Percentiles rank a stretch among this genome's conserved stretches.
Evolutionary conservation across 2,888 invertebrate species (phyloP).

Genomic region (Coecobrya sp.): DNA sequence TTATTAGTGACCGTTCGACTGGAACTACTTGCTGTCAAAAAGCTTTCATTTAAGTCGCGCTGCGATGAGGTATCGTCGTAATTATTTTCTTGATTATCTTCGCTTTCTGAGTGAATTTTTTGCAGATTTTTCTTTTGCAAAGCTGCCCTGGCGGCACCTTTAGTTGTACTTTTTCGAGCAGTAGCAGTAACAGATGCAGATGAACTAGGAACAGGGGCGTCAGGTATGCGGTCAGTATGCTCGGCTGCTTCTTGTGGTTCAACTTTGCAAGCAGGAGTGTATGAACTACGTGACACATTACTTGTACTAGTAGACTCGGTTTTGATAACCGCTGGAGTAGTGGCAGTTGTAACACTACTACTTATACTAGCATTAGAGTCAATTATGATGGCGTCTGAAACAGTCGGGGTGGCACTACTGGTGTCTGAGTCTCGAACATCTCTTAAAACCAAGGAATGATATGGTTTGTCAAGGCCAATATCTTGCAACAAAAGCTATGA

Average conservation of each 20-base stretch:
- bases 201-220: too few relatives aligned
- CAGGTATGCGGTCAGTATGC: too few relatives aligned
- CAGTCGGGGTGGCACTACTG: not conserved
- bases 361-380: too few relatives aligned
- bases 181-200: too few relatives aligned
- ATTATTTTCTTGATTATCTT: not conserved
- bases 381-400: too few relatives aligned
- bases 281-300: not conserved
- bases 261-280: not conserved
- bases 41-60: not conserved
- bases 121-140: not conserved
- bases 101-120: not conserved
- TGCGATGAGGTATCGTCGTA: too few relatives aligned
- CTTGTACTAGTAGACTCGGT: not conserved
- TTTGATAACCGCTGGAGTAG: too few relatives aligned
- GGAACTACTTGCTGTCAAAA: not conserved
- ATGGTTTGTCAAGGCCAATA: conserved; percentile 42
- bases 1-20: too few relatives aligned
- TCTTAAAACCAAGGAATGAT: conserved; percentile 63
- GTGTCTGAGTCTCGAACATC: not conserved
- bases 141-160: not conserved
- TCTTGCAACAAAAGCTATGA: conserved; percentile 34
- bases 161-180: conserved; percentile 51
- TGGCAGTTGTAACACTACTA: too few relatives aligned
- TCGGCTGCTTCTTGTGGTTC: too few relatives aligned